phyloP scores from a whole-genome alignment of 2,888 invertebrate species.

The Mechanitis messenoides region DNA sequence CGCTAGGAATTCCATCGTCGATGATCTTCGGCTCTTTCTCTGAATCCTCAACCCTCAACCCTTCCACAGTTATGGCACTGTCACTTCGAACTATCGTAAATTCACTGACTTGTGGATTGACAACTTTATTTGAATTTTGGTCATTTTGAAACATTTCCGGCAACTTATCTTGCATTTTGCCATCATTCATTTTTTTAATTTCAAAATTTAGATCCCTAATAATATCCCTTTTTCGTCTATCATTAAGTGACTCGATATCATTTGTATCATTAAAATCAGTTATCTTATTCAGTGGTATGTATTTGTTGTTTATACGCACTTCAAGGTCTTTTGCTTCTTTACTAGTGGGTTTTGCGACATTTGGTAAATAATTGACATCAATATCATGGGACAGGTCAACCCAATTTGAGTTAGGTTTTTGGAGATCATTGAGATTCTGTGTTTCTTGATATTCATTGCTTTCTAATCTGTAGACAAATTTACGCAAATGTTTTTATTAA shows the following conservation, averaged over 20 bases:
- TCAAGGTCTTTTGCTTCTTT: conserved; percentile 51
- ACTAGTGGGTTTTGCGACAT: conserved; percentile 38
- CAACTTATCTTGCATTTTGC: conserved; percentile 13
- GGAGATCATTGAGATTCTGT: conserved; percentile 10
- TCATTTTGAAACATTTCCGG: conserved; percentile 23
- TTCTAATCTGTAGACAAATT: conserved; percentile 20
- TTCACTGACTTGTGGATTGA: conserved; percentile 32
- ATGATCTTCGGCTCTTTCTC: conserved; percentile 74
- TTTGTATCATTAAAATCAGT: conserved; percentile 8
- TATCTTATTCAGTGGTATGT: conserved; percentile 43
- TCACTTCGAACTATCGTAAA: conserved; percentile 39
- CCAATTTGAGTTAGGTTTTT: conserved; percentile 38
- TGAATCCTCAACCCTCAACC: conserved; percentile 76
- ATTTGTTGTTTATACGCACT: conserved; percentile 42
- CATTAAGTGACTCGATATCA: conserved; percentile 14
- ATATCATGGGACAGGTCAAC: conserved; percentile 59
- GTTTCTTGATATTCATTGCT: conserved; percentile 11
- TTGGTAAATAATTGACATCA: conserved; percentile 55
- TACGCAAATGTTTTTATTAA: neutral
- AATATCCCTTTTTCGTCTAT: conserved; percentile 28
- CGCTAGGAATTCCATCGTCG: conserved; percentile 80
- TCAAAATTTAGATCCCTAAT: conserved; percentile 22
- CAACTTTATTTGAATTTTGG: conserved; percentile 20
- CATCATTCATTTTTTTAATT: conserved; percentile 16
- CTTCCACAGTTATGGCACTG: conserved; percentile 57